A percentile compares a stretch with the other conserved stretches of the same genome.
Evolutionary conservation across 2,888 invertebrate species (phyloP).

Genomic region (Tachina fera): DNA sequence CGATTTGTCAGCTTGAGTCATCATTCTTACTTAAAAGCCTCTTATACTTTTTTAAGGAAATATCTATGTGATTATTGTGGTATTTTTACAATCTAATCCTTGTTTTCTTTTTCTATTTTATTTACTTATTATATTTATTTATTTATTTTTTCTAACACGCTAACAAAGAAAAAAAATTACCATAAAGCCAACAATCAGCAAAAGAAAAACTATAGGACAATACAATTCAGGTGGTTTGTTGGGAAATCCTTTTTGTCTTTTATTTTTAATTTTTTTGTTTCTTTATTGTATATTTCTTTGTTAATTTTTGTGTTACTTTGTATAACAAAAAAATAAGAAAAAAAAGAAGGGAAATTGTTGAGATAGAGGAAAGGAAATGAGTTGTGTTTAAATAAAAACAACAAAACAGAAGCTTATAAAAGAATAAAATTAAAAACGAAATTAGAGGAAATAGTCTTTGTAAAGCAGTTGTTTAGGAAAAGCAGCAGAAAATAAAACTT

Average conservation of each 20-base stretch:
- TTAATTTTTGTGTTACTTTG: slow-evolving; percentile 32
- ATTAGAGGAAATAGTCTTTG: neutral
- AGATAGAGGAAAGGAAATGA: neutral
- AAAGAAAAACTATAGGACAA: slow-evolving; percentile 17
- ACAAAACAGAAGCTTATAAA: neutral
- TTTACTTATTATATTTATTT: too few species aligned
- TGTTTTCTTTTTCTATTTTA: neutral
- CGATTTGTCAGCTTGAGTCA: too few species aligned
- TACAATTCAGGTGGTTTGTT: slow-evolving; percentile 50
- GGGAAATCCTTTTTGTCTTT: slow-evolving; percentile 45
- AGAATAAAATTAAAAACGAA: neutral
- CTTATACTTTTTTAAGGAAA: neutral
- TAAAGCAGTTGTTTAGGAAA: neutral
- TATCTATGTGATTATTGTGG: neutral
- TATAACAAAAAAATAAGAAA: neutral
- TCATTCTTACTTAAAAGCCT: neutral
- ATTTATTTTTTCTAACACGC: neutral
- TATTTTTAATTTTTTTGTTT: neutral
- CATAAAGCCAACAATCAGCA: slow-evolving; percentile 35
- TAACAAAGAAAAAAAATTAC: slow-evolving; percentile 22
- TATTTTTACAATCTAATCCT: neutral
- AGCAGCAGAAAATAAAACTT: neutral
- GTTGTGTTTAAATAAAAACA: neutral
- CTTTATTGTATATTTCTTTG: neutral
- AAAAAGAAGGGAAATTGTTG: neutral